Evolutionary conservation across 2,113 vertebrate genomes (phyloP), one percentile per base, ranked within the genome.

Genomic region (Equus przewalskii): DNA sequence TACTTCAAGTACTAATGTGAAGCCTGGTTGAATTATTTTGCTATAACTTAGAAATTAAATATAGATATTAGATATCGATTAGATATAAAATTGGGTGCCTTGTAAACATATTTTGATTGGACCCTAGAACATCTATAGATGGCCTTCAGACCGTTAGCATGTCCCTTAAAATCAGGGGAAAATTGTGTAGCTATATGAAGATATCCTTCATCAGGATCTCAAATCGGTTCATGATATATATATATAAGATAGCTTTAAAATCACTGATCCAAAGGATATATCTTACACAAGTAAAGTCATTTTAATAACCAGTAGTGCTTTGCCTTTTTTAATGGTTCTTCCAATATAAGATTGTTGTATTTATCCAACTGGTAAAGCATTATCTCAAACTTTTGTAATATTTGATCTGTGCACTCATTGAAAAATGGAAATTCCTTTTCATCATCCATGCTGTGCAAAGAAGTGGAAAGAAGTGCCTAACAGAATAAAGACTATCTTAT

Each of bases 361-460:
- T 96, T 95, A 73, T 13, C 19, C 19, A 96, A 94, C 41, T 82
- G 67, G 11, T 65, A 96, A 65, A 49, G 16, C 69, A 97, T 96
- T 94, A 92, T 91, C 94, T 70, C 86, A 91, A 70, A 46, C 18
- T 96, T 96, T 90, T 78, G 62, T 86, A 89, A 89, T 81, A 83
- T 60, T 94, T 96, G 83, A 54, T 83, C 83, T 92, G 33, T 56
- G 67, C 10, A 56, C 30, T 76, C n/a, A 64, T 75, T 90, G 79
- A 60, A 82, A 91, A 97, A 72, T 89, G 49, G 30, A 89, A 89
- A 91, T 95, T 89, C 51, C 73, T 95, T 97, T 89, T 93, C 22
- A 96, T 88, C 33, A 13, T 64, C 60, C 64, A 51, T 64, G 36
- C 51, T 79, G 8, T 72, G 14, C 6, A 60, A 28, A 94, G 64